Conservation (phyloP, 2,113 vertebrate species). For the Pristiophorus japonicus region DNA sequence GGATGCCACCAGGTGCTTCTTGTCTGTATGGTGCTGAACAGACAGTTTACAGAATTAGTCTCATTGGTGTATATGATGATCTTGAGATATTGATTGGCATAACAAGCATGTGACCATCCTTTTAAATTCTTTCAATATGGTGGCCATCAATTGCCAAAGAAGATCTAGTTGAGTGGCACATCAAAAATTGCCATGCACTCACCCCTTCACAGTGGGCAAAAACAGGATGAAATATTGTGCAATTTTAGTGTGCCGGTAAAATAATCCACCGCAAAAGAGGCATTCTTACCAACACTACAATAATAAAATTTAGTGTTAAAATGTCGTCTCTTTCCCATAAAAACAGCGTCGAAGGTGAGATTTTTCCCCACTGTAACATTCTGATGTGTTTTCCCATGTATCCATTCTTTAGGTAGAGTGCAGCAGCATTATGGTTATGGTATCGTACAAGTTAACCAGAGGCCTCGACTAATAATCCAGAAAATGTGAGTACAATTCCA, state of each 20-base stretch:
- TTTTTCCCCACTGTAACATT: neutral
- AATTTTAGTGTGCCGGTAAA: too few relatives aligned
- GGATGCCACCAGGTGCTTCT: neutral
- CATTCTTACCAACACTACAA: neutral
- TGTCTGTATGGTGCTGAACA: neutral
- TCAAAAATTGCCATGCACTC: neutral
- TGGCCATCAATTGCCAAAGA: conserved; percentile 15
- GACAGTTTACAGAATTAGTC: neutral
- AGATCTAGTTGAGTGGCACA: neutral
- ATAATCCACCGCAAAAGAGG: neutral
- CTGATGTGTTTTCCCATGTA: neutral
- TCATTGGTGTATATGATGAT: neutral
- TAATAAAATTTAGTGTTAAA: neutral
- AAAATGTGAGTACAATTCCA: neutral
- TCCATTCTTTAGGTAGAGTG: neutral
- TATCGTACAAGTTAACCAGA: neutral
- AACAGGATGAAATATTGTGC: neutral
- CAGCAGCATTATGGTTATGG: neutral
- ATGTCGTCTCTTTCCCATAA: neutral
- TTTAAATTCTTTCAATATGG: neutral
- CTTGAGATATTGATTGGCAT: neutral
- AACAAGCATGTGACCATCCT: neutral
- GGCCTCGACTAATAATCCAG: neutral
- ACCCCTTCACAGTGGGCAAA: neutral
- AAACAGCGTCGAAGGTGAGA: neutral